phyloP scores from a whole-genome alignment of 2,113 vertebrate species.

The Protobothrops mucrosquamatus region DNA sequence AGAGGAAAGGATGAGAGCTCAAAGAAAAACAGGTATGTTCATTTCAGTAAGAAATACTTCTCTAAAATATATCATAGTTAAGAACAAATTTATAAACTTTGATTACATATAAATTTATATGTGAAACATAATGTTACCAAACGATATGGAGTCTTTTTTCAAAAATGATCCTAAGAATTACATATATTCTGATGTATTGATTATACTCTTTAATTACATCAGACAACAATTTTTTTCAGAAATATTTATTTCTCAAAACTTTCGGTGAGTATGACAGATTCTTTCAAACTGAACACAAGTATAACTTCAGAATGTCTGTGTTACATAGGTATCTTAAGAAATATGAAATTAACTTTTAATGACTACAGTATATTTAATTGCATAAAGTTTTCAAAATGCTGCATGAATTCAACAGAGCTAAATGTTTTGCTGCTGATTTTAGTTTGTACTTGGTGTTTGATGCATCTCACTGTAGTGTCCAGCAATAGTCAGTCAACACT shows the following conservation, averaged over 20 bases:
- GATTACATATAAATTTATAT: conserved; percentile 46
- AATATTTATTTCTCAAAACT: not conserved
- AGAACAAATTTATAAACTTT: conserved; percentile 43
- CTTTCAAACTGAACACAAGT: not conserved
- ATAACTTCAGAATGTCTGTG: not conserved
- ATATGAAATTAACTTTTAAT: not conserved
- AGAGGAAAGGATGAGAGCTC: conserved; percentile 92
- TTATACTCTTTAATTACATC: not conserved
- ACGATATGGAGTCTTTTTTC: conserved; percentile 37
- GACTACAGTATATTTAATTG: not conserved
- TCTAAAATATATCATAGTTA: conserved; percentile 42
- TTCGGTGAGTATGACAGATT: not conserved
- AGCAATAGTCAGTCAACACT: not conserved
- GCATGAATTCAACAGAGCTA: not conserved
- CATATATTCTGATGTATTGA: not conserved
- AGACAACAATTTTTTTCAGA: not conserved
- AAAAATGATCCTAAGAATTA: conserved; percentile 36
- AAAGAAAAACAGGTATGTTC: conserved; percentile 89
- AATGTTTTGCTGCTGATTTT: not conserved
- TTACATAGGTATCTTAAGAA: not conserved
- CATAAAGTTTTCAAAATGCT: not conserved
- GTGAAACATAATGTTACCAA: conserved; percentile 46
- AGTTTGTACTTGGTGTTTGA: not conserved
- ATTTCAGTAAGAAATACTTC: conserved; percentile 37
- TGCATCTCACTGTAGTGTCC: not conserved